These are phyloP conservation scores for Protodeltote pygarga DNA, from an alignment of 2,888 invertebrate genomes.

Conservation along the genomic window DNA sequence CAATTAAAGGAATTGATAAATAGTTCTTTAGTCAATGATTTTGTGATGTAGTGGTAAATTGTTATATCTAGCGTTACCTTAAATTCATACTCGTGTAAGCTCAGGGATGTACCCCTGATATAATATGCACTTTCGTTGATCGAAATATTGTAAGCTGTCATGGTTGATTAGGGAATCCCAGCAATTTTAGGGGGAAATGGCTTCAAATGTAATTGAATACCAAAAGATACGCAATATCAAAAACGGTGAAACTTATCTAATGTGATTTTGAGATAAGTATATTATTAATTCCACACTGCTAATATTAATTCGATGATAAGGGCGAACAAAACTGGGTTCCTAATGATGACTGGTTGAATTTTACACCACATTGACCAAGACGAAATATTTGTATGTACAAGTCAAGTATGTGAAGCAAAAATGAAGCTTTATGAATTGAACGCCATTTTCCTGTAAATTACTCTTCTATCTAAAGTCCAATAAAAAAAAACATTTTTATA, in stretches of 20 bases:
- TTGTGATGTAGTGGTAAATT: slow-evolving; percentile 76
- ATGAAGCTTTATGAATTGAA: too few species aligned
- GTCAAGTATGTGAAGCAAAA: too few species aligned
- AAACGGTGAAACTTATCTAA: too few species aligned
- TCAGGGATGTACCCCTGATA: slow-evolving; percentile 14
- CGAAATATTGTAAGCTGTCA: slow-evolving; percentile 14
- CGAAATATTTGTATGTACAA: too few species aligned
- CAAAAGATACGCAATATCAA: too few species aligned
- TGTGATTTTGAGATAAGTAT: too few species aligned
- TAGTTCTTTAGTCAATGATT: slow-evolving; percentile 77
- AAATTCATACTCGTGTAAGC: slow-evolving; percentile 35
- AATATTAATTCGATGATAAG: too few species aligned
- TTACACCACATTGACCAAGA: too few species aligned
- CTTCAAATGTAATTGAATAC: too few species aligned
- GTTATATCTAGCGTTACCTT: slow-evolving; percentile 55
- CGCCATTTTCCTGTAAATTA: slow-evolving; percentile 12
- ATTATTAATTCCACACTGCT: too few species aligned
- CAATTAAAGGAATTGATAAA: slow-evolving; percentile 76
- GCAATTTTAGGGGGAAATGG: slow-evolving; percentile 5
- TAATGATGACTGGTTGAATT: too few species aligned
- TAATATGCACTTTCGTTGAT: slow-evolving; percentile 18
- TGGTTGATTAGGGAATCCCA: slow-evolving; percentile 1
- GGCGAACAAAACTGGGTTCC: too few species aligned
- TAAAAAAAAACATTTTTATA: slow-evolving; percentile 13
- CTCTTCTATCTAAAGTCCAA: slow-evolving; percentile 1